Conservation (phyloP, 2,888 invertebrate genomes). For the Rhorus exstirpatorius region DNA sequence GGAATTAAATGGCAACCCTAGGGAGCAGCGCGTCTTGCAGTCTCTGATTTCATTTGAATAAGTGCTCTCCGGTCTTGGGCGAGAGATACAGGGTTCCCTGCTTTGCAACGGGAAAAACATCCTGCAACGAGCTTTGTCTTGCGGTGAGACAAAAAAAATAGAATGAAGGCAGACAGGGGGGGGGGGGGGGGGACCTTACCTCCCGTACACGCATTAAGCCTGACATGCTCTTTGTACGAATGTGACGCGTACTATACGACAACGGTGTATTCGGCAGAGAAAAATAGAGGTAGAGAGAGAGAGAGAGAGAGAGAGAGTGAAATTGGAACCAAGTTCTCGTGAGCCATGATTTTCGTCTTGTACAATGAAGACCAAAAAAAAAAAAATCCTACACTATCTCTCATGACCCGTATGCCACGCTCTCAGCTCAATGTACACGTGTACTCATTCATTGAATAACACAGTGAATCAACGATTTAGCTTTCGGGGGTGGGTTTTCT, state of each 20-base stretch:
- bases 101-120: conserved; percentile 22
- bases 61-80: conserved; percentile 73
- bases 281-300: conserved; percentile 1
- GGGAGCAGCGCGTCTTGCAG: conserved; percentile 27
- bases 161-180: not conserved
- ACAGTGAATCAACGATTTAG: not conserved
- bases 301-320: conserved; percentile 15
- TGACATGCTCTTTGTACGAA: conserved; percentile 19
- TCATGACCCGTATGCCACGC: not conserved
- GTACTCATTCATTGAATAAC: not conserved
- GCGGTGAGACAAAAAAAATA: not conserved
- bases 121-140: conserved; percentile 31
- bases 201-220: not conserved
- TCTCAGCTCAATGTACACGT: not conserved
- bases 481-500: not conserved
- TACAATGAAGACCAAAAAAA: conserved; percentile 15
- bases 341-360: not conserved
- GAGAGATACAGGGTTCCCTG: conserved; percentile 24
- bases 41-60: conserved; percentile 78
- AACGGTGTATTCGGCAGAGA: not conserved
- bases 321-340: conserved; percentile 20
- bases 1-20: conserved; percentile 71
- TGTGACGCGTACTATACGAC: conserved; percentile 14
- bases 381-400: conserved; percentile 16
- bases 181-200: no score